A percentile compares a stretch with the other conserved stretches of the same genome.
Conservation (phyloP, 2,888 invertebrate species). For the Paralinhomoeus sp. region DNA sequence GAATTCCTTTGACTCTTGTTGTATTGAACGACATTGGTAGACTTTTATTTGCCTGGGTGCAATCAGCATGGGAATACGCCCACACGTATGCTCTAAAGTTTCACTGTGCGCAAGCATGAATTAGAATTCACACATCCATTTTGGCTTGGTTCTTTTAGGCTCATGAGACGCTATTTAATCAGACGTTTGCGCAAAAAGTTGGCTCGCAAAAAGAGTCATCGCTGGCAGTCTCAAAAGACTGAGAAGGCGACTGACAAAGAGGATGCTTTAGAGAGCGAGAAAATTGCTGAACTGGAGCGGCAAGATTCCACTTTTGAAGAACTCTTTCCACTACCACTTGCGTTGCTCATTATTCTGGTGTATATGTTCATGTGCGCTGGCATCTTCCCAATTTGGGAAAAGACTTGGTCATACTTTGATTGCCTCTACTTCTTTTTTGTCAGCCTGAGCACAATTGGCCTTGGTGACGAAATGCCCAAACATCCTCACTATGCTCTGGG, state of each 20-base stretch:
- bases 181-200: no score
- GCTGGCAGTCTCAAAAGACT: not conserved
- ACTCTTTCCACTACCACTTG: constrained; percentile 7
- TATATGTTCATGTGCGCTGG: constrained; percentile 16
- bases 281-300: no score
- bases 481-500: constrained; percentile 16
- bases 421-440: constrained; percentile 20
- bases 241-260: constrained; percentile 6
- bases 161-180: no score
- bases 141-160: no score
- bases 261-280: no score
- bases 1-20: constrained; percentile 79
- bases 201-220: not conserved
- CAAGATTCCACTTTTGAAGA: constrained; percentile 3
- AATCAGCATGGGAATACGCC: constrained; percentile 6
- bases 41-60: constrained; percentile 36
- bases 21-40: constrained; percentile 81
- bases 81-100: no score
- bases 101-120: no score
- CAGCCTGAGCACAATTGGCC: constrained; percentile 18
- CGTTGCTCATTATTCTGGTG: constrained; percentile 6
- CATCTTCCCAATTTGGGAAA: constrained; percentile 16
- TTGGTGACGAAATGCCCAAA: constrained; percentile 18
- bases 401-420: constrained; percentile 16
- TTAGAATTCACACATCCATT: not conserved